Base-by-base conservation (phyloP, 2,113 vertebrate genomes). In the Mustela nigripes region DNA sequence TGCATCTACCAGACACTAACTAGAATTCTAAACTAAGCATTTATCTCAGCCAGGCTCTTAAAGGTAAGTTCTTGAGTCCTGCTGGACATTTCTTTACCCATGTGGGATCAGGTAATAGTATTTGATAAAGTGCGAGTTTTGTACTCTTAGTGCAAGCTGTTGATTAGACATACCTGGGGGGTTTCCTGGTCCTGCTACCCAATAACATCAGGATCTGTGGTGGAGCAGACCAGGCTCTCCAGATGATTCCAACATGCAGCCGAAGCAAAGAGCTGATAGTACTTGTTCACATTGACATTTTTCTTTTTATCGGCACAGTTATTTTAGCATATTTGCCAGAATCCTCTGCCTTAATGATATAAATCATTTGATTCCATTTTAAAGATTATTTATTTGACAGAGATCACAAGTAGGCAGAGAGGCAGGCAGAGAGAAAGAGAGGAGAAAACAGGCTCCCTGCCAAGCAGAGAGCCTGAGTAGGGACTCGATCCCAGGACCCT, bases 351-450 rank as follows among this genome's bases (percentile, higher is more conserved):
- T 7, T 81, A 62, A n/a, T 71, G 31, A 26, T 36, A 33, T n/a
- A 91, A 94, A 88, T 94, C 24, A 76, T 16, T 82, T 56, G 60
- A 65, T 95, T 96, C 39, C 65, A 62, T 48, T 94, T 81, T 81
- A 42, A 56, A 56, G 53, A 56, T 56, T 56, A 56, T 53, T 53
- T 53, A 53, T 53, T 53, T 53, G 53, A 53, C 53, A 53, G 15
- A 16, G 53, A 18, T 56, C 53, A 56, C 16, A 56, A 56, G 53
- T 56, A 18, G 53, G 53, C 53, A 56, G 53, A 56, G 53, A 18
- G 53, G 53, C 16, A 56, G 16, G 16, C 53, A 18, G 53, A 18
- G 4, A 53, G 53, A 18, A 15, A 18, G 53, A 56, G 53, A 56
- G 15, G 53, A 18, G 15, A 18, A 56, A 56, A 16, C 53, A 18